A percentile compares a stretch with the other conserved stretches of the same genome.
These are phyloP conservation scores for Chiloscyllium punctatum DNA, from an alignment of 2,797 vertebrate species.

Conservation along the genomic window DNA sequence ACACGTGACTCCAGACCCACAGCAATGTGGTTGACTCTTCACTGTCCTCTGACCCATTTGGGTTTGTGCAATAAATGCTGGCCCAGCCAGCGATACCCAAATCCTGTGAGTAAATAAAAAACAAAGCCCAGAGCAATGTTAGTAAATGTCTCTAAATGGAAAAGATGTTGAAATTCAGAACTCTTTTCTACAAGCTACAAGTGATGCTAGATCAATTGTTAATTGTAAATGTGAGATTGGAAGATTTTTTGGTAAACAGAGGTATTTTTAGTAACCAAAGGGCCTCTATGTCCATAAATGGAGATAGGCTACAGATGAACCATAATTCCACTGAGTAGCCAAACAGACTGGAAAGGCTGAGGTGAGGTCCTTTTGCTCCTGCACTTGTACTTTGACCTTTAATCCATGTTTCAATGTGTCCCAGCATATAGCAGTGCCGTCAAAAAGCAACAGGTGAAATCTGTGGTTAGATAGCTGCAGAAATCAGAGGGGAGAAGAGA, in stretches of 20 bases:
- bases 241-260: too few relatives aligned
- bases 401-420: not conserved
- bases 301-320: not conserved
- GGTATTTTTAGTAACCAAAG: too few relatives aligned
- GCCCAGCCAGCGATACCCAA: too few relatives aligned
- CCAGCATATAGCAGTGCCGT: not conserved
- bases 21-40: too few relatives aligned
- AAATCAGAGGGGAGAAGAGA: not conserved
- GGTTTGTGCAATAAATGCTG: too few relatives aligned
- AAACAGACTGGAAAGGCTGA: not conserved
- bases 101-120: too few relatives aligned
- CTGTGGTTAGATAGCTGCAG: not conserved
- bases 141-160: not conserved
- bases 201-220: not conserved
- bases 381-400: not conserved
- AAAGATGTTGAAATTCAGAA: not conserved
- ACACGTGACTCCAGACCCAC: too few relatives aligned
- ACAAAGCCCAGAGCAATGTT: not conserved
- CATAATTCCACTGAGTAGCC: not conserved
- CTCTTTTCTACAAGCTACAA: not conserved
- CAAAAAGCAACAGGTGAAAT: not conserved
- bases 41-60: too few relatives aligned
- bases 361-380: not conserved
- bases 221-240: not conserved
- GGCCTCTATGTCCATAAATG: too few relatives aligned